phyloP scores from a whole-genome alignment of 23 tunicate genomes.

The Trididemnum miniatum region DNA sequence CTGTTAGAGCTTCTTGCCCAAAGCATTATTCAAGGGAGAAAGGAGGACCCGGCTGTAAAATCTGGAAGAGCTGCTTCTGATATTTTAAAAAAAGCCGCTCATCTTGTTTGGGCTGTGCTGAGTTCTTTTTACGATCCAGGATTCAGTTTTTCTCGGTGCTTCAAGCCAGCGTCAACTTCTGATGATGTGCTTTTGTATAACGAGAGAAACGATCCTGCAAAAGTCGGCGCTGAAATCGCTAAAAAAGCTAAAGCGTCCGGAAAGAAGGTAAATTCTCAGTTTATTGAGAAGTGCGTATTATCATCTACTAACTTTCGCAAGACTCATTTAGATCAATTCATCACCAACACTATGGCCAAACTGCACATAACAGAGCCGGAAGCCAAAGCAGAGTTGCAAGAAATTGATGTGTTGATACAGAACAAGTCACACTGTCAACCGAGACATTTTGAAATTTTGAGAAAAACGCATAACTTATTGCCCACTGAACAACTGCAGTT shows the following conservation, averaged over 20 bases:
- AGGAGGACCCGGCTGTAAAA: background rate
- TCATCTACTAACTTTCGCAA: conserved; percentile 2
- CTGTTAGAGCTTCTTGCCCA: conserved; percentile 55
- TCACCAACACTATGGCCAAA: background rate
- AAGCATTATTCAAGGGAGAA: conserved; percentile 44
- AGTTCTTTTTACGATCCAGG: background rate
- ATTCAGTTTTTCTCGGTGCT: conserved; percentile 10
- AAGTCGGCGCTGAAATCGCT: background rate
- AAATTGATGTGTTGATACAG: background rate
- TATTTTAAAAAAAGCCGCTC: conserved; percentile 42
- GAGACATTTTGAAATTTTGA: background rate
- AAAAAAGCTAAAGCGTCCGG: background rate
- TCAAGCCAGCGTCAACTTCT: too few relatives aligned
- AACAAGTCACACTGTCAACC: background rate
- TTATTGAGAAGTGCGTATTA: conserved; percentile 8
- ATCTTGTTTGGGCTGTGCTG: conserved; percentile 29
- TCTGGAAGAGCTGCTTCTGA: conserved; percentile 16
- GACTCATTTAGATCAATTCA: conserved; percentile 13
- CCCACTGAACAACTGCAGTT: background rate
- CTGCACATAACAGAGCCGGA: background rate
- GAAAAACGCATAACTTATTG: conserved; percentile 29
- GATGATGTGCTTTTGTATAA: background rate
- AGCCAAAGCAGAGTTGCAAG: background rate
- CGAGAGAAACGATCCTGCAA: background rate
- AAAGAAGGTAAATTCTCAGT: conserved; percentile 2